Evolutionary conservation across 2,888 invertebrate genomes (phyloP).

Genomic region (Noctua janthina): DNA sequence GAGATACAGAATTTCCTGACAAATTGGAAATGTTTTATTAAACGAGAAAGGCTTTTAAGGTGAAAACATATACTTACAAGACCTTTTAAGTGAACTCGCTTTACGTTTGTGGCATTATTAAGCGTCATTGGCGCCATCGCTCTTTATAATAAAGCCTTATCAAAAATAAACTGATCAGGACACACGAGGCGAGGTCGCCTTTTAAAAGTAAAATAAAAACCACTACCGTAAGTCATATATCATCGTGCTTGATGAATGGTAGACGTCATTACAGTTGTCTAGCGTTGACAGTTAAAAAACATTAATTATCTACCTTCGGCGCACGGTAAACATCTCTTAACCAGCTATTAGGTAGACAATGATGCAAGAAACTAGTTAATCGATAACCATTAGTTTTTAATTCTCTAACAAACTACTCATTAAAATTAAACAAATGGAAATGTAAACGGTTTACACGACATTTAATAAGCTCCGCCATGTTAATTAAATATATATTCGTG

Average conservation of each 20-base stretch:
- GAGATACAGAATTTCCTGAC: background rate
- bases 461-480: constrained; percentile 31
- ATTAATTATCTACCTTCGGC: constrained; percentile 77
- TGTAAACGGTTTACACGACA: constrained; percentile 28
- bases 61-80: background rate
- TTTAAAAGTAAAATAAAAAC: constrained; percentile 61
- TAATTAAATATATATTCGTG: constrained; percentile 34
- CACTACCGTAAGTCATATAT: constrained; percentile 65
- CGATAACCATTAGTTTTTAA: constrained; percentile 67
- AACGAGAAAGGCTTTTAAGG: background rate
- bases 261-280: constrained; percentile 72
- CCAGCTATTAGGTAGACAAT: constrained; percentile 70
- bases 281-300: constrained; percentile 76
- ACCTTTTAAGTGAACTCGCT: constrained; percentile 20
- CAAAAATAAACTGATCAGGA: constrained; percentile 58
- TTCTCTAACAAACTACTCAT: constrained; percentile 63
- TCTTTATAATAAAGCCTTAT: constrained; percentile 57
- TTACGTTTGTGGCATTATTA: background rate
- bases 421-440: constrained; percentile 66
- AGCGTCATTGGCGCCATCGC: constrained; percentile 12
- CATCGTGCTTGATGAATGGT: constrained; percentile 73
- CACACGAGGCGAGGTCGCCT: constrained; percentile 39
- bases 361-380: constrained; percentile 67
- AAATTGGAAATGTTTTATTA: background rate
- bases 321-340: constrained; percentile 70